Conservation (phyloP, 1,140 invertebrate species). For the Cherax destructor region DNA sequence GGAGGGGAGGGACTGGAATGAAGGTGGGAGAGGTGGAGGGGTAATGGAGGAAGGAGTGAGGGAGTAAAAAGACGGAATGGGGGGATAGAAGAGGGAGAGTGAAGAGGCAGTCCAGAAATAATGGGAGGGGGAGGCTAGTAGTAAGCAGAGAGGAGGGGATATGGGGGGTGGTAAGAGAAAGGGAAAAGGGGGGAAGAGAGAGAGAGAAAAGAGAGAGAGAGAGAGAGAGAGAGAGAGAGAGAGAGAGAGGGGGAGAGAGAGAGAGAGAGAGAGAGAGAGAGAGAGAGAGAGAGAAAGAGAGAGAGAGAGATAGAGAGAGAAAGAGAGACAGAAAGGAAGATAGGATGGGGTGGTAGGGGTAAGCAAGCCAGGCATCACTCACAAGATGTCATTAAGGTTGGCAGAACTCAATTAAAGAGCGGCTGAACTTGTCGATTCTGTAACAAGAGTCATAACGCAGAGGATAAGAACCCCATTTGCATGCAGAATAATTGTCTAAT, state of each 20-base stretch:
- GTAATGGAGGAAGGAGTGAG: no score
- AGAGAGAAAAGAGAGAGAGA: no score
- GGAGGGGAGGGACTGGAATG: neutral
- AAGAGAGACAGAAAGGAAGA: no score
- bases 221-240: no score
- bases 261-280: neutral
- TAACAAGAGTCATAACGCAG: constrained; percentile 39
- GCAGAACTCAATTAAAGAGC: constrained; percentile 34
- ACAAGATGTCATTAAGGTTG: constrained; percentile 17
- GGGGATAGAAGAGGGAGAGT: neutral
- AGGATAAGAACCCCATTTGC: constrained; percentile 35
- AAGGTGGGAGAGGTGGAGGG: neutral
- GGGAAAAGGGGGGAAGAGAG: no score
- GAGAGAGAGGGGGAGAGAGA: neutral
- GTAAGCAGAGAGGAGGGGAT: no score
- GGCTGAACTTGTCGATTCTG: constrained; percentile 25
- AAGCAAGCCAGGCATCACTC: neutral
- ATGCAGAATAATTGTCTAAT: constrained; percentile 51
- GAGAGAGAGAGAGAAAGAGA: neutral
- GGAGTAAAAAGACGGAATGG: neutral
- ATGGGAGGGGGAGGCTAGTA: neutral
- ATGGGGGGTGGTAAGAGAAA: no score
- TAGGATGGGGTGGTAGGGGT: no score
- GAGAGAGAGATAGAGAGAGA: neutral
- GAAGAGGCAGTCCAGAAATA: neutral